phyloP scores from a whole-genome alignment of 2,888 invertebrate species.

The Rhingia campestris region DNA sequence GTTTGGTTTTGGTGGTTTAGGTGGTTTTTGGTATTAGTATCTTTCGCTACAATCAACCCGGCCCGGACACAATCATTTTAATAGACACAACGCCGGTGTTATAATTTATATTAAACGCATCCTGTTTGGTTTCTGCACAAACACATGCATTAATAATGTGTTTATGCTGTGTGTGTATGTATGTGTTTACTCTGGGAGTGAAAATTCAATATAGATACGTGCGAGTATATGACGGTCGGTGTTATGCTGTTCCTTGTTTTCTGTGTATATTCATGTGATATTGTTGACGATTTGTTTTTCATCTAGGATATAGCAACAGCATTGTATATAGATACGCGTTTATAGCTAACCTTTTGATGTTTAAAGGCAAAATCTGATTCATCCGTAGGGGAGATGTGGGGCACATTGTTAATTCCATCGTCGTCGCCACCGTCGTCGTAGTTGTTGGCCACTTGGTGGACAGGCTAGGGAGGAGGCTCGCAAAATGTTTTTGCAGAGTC shows the following conservation, averaged over 20 bases:
- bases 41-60: conserved; percentile 61
- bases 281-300: conserved; percentile 23
- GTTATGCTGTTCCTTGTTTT: conserved; percentile 15
- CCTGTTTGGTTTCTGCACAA: conserved; percentile 69
- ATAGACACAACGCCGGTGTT: conserved; percentile 81
- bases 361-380: conserved; percentile 48
- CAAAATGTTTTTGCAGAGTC: conserved; percentile 38
- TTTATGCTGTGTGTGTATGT: not conserved
- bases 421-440: conserved; percentile 29
- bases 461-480: conserved; percentile 1
- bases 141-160: conserved; percentile 4
- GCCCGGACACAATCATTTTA: conserved; percentile 81
- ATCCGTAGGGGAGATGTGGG: conserved; percentile 9
- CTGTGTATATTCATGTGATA: not conserved
- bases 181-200: not conserved
- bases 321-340: not conserved
- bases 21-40: conserved; percentile 62
- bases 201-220: not conserved
- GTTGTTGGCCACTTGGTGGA: conserved; percentile 12
- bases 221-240: conserved; percentile 3
- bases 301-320: conserved; percentile 9
- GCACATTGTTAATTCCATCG: conserved; percentile 44
- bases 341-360: conserved; percentile 55
- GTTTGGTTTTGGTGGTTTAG: conserved; percentile 53
- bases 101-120: conserved; percentile 81